phyloP scores from a whole-genome alignment of 2,797 vertebrate species.

The Telmatherina bonti region DNA sequence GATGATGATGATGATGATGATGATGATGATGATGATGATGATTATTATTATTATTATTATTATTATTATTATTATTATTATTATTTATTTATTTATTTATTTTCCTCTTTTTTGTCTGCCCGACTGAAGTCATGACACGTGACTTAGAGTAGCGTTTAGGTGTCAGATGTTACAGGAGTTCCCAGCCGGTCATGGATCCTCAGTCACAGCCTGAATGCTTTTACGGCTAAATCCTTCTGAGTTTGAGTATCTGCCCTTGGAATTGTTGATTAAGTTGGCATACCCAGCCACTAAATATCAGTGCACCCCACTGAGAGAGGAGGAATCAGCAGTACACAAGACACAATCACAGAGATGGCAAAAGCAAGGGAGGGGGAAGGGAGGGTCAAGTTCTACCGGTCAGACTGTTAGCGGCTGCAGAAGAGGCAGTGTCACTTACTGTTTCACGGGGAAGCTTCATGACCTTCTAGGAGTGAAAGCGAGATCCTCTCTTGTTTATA shows the following conservation, averaged over 20 bases:
- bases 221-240: constrained; percentile 49
- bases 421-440: constrained; percentile 81
- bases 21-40: too few species aligned
- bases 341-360: constrained; percentile 48
- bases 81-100: neutral
- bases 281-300: constrained; percentile 80
- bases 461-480: constrained; percentile 82
- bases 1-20: too few species aligned
- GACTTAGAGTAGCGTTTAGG: constrained; percentile 50
- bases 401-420: constrained; percentile 75
- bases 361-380: constrained; percentile 19
- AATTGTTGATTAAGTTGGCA: constrained; percentile 77
- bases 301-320: constrained; percentile 71
- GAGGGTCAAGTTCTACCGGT: constrained; percentile 73
- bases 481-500: constrained; percentile 85
- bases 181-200: constrained; percentile 54
- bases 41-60: too few species aligned
- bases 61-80: constrained; percentile 7
- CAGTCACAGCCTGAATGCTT: constrained; percentile 48
- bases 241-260: constrained; percentile 63
- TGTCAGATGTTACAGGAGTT: constrained; percentile 59
- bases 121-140: constrained; percentile 52
- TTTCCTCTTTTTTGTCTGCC: constrained; percentile 3
- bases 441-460: constrained; percentile 81
- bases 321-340: constrained; percentile 54